Base-by-base conservation (phyloP, 1,140 invertebrate species). In the Aphidius gifuensis region DNA sequence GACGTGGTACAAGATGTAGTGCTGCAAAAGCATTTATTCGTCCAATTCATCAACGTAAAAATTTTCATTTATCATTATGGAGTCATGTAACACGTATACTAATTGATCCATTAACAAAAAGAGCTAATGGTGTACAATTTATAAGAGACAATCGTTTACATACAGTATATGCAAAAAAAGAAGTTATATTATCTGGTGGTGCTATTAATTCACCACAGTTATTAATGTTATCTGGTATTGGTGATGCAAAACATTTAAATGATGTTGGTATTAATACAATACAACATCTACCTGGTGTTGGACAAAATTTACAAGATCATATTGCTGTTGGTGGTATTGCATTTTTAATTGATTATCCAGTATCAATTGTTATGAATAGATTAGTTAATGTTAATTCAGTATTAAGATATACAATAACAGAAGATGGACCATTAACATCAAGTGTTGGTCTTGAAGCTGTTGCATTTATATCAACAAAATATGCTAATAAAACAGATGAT, bases 391-490 rank as follows among this genome's bases (percentile, higher is more conserved):
- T 92, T 0, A 92, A 92, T 59, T 85, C 90, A 0, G 91, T 89
- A 0, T 64, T 92, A 45, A 76, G 90, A 11, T 93, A 92, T 69
- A 90, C 90, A 23, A 81, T 92, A 9, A 84, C 86, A 3, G 90
- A 92, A 69, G 86, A 91, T 64, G 92, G 92, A 0, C 92, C 92
- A 0, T 71, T 94, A 9, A 93, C 92, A 0, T 90, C 90, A 0
- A 92, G 88, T 65, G 85, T 93, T 5, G 92, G 92, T 1, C 75
- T 94, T 48, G 92, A 94, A 77, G 88, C 90, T 0, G 90, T 93
- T 0, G 91, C 88, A 0, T 94, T 94, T 70, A 90, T 94, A 48
- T 87, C 89, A 1, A 94, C 92, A 0, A 93, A 93, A 74, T 94
- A 93, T 71, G 90, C 89, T 0, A 94, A 94, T 71, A 80, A 86